Base-by-base conservation (phyloP, 2,888 invertebrate species). In the Tetragnatha montana region DNA sequence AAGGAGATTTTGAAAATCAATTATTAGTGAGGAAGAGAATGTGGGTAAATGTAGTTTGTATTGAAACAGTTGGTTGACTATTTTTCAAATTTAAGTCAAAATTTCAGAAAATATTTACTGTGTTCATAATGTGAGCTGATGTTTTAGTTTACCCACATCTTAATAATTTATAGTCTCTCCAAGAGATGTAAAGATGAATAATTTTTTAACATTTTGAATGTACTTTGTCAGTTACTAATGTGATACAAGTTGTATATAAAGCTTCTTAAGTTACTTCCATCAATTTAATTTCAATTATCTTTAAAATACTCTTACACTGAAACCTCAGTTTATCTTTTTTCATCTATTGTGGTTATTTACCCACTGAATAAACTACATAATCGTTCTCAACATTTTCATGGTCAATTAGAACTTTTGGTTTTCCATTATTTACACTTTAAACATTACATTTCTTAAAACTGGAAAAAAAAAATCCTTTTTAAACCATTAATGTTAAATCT, bases 211-310 rank as follows among this genome's bases (percentile, higher is more conserved):
- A 60, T 60, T 60, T 60, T 60, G 60, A 14, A 60, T 60, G 60
- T 60, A 60, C 17, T 60, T 60, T 60, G 60, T 60, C 22, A 17
- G 51, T 35, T 76, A 19, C 76, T 87, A n/a, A 76, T 87, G 87
- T 87, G 87, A 87, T 87, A 87, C 50, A 76, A 81, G 76, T 70
- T 87, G 87, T 87, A 87, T 75, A 81, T 85, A 85, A 87, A 81
- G 75, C 70, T 81, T 71, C 76, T 69, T 69, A 81, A 70, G 69
- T 87, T 35, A 81, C 14, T 80, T 79, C 50, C 51, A 21, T 47
- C 4, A 35, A 51, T 81, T 71, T 60, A 8, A 60, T 79, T 60
- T 60, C 0, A 4, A 60, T 60, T 35, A 35, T 35, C 35, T 35
- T 35, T 35, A 35, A 35, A 35, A 35, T 1, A 35, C 35, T 35